Evolutionary conservation across 2,113 vertebrate species (phyloP), one percentile per base, ranked within the genome.

Genomic region (Genyomyrus donnyi): DNA sequence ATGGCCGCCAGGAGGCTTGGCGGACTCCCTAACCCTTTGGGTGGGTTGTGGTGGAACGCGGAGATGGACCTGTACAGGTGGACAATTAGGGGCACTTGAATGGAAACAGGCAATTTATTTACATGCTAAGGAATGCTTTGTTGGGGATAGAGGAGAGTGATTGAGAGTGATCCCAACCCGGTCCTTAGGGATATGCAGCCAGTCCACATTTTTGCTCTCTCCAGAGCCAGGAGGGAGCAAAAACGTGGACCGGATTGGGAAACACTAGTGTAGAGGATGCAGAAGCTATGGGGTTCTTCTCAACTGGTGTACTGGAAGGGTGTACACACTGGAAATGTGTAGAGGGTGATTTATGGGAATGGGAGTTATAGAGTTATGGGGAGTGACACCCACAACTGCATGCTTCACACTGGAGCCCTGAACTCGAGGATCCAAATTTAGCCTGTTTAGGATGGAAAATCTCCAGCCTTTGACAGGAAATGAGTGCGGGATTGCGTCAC

Each of bases 401-500:
- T 91, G 85, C 80, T 91, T 70, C 42, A n/a, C 80, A 91, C 88
- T 52, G 80, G 42, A 87, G 27, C 83, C 88, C 42, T 53, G 88
- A 87, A 77, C 70, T 85, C 49, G 5, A 80, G 70, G 84, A 84
- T 84, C 87, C 90, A 89, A 91, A 91, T 89, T 85, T 91, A 86
- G 88, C 80, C 24, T 24, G 5, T 56, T 49, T 80, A 27, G 90
- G 58, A 89, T 85, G 88, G 90, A 91, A 91, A 91, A 84, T 86
- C 62, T 91, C 49, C 84, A 70, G 66, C 8, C 87, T 87, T 89
- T 77, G 49, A 89, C 90, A 89, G 88, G 90, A 91, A 91, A 89
- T 85, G 88, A 77, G 88, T 46, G 52, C 13, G 24, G 58, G 58
- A 21, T 39, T 66, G 90, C 27, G 45, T 89, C 90, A 91, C 39